A percentile compares a stretch with the other conserved stretches of the same genome.
These are phyloP conservation scores for Archivesica marissinica DNA, from an alignment of 1,140 invertebrate genomes.

Conservation along the genomic window DNA sequence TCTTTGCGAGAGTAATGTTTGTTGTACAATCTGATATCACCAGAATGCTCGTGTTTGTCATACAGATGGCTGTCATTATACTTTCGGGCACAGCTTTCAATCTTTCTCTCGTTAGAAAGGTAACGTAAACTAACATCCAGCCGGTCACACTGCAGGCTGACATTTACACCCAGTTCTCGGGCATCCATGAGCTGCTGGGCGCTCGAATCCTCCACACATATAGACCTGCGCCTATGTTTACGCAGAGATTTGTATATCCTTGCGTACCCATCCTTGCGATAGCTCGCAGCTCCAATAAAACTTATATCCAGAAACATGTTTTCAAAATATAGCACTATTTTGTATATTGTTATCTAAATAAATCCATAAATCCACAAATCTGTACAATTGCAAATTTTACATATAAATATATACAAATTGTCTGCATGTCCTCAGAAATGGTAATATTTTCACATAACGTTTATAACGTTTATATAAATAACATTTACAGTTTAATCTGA, in stretches of 20 bases:
- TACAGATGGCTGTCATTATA: not conserved
- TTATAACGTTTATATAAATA: not conserved
- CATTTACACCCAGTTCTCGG: not conserved
- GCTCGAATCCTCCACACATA: conserved; percentile 25
- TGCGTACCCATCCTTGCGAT: conserved; percentile 45
- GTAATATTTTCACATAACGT: too few relatives aligned
- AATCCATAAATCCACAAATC: not conserved
- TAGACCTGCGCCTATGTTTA: conserved; percentile 39
- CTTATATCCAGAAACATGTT: conserved; percentile 61
- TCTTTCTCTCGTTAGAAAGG: not conserved
- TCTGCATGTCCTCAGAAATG: not conserved
- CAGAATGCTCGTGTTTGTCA: not conserved
- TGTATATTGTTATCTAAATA: not conserved
- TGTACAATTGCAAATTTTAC: conserved; percentile 19
- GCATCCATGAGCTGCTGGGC: not conserved
- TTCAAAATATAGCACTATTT: not conserved
- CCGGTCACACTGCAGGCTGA: not conserved
- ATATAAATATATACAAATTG: not conserved
- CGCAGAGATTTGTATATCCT: conserved; percentile 43
- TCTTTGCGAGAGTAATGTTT: conserved; percentile 17
- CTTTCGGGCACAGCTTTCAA: not conserved
- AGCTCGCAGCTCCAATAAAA: conserved; percentile 48
- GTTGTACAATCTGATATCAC: conserved; percentile 5
- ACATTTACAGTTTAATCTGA: not conserved
- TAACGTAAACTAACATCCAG: conserved; percentile 20